Evolutionary conservation across 2,113 vertebrate genomes (phyloP).

Genomic region (Leptocoma aspasia): DNA sequence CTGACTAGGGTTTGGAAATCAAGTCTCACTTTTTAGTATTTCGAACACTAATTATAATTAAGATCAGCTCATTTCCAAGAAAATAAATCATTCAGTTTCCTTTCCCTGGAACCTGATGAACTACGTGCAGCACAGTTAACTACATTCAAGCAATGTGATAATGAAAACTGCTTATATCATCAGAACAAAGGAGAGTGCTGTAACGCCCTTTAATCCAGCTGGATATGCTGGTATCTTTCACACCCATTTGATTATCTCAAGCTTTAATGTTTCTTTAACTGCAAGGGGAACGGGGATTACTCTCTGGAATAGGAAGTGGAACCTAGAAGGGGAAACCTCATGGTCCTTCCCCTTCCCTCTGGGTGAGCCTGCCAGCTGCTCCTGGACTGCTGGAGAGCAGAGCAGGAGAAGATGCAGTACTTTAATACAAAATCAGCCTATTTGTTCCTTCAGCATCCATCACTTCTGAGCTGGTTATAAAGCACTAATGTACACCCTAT

Average conservation of each 20-base stretch:
- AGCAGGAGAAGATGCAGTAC: neutral
- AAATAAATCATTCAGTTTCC: neutral
- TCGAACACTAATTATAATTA: neutral
- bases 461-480: neutral
- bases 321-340: neutral
- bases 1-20: neutral
- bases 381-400: neutral
- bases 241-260: neutral
- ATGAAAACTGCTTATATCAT: neutral
- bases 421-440: neutral
- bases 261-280: neutral
- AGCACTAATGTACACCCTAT: neutral
- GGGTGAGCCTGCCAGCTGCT: neutral
- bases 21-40: neutral
- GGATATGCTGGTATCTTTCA: neutral
- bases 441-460: neutral
- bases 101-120: neutral
- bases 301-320: neutral
- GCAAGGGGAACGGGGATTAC: neutral
- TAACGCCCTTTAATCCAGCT: neutral
- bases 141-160: neutral
- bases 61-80: constrained; percentile 14
- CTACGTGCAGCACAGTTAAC: neutral
- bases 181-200: neutral
- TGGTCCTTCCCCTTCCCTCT: neutral